Percentiles rank a stretch among this genome's conserved stretches.
These are phyloP conservation scores for Hylaea fasciaria DNA, from an alignment of 2,888 invertebrate genomes.

Conservation along the genomic window DNA sequence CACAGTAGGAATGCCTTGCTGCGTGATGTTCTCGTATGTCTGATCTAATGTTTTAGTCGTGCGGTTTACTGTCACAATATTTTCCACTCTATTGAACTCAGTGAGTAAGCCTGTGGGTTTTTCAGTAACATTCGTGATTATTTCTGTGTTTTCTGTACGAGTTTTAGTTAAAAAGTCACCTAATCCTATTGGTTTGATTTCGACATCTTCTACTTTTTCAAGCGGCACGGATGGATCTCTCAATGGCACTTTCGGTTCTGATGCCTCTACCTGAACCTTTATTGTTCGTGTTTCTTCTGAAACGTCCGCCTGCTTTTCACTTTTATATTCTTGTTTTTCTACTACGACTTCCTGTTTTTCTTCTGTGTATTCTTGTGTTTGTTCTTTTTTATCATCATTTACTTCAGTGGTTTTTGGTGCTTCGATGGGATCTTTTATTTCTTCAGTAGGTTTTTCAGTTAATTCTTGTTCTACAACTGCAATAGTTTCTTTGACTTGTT, in stretches of 20 bases:
- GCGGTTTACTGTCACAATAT: constrained; percentile 76
- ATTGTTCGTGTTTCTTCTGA: constrained; percentile 43
- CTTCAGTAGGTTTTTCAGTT: constrained; percentile 34
- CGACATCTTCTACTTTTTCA: constrained; percentile 78
- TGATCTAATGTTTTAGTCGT: constrained; percentile 76
- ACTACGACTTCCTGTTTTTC: constrained; percentile 42
- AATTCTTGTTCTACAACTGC: constrained; percentile 20
- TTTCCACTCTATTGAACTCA: constrained; percentile 76
- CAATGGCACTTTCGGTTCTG: constrained; percentile 59
- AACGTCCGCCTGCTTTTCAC: constrained; percentile 37
- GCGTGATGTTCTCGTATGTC: constrained; percentile 68
- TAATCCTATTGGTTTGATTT: constrained; percentile 77
- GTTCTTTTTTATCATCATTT: constrained; percentile 34
- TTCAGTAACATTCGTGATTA: constrained; percentile 64
- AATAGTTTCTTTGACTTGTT: constrained; percentile 23
- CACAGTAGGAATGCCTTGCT: constrained; percentile 68
- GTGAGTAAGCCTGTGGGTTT: constrained; percentile 66
- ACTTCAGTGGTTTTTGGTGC: constrained; percentile 28
- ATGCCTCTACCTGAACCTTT: constrained; percentile 36
- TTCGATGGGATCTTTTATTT: constrained; percentile 37
- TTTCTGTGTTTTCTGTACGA: constrained; percentile 73
- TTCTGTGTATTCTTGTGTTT: constrained; percentile 37
- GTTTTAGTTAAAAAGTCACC: constrained; percentile 71
- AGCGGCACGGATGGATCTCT: constrained; percentile 76
- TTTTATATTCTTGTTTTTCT: constrained; percentile 39